Evolutionary conservation across 2,113 vertebrate genomes (phyloP).

Genomic region (Serinus canaria): DNA sequence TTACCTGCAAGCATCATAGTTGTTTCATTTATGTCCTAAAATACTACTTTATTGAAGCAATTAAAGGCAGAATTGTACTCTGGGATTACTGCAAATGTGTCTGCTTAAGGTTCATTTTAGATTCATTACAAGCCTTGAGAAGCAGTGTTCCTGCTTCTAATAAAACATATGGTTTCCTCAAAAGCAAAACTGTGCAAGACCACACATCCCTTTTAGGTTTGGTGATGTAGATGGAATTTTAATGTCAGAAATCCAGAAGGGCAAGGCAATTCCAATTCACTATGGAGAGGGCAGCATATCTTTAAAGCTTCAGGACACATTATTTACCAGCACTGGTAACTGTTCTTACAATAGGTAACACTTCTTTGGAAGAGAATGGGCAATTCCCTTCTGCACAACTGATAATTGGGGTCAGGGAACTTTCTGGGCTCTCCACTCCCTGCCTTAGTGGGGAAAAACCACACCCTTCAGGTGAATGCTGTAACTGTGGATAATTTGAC

Average conservation of each 20-base stretch:
- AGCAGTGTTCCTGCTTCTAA: neutral
- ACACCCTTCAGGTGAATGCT: neutral
- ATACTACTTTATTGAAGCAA: conserved; percentile 18
- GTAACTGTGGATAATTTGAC: neutral
- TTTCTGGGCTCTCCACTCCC: neutral
- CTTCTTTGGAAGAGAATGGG: neutral
- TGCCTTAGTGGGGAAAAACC: neutral
- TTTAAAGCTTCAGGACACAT: neutral
- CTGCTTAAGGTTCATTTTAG: conserved; percentile 13
- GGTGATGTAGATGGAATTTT: neutral
- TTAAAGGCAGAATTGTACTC: conserved; percentile 3
- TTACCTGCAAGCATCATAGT: neutral
- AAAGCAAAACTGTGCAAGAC: conserved; percentile 15
- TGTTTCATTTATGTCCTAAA: conserved; percentile 14
- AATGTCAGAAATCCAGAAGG: neutral
- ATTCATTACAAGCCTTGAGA: conserved; percentile 30
- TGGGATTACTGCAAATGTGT: neutral
- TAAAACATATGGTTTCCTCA: conserved; percentile 42
- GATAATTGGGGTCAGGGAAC: neutral
- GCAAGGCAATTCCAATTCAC: neutral
- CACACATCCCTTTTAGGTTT: neutral
- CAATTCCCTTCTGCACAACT: neutral
- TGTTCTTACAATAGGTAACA: neutral
- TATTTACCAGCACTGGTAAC: neutral
- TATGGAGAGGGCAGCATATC: neutral